A percentile compares a stretch with the other conserved stretches of the same genome.
Conservation (phyloP, 2,888 invertebrate species). For the Erebia palarica region DNA sequence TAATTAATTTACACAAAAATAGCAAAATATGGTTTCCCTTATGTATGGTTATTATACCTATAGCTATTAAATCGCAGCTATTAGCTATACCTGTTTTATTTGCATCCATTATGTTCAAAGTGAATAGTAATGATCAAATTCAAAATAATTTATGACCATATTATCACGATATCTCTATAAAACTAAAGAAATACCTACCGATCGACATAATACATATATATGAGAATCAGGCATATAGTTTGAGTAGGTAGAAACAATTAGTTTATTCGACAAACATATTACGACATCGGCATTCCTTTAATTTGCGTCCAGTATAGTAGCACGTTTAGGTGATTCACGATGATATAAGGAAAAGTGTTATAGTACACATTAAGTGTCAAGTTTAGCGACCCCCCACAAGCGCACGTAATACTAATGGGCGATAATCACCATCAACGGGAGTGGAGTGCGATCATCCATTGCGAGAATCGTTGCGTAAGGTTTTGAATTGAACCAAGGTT, state of each 20-base stretch:
- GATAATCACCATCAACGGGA: slow-evolving; percentile 63
- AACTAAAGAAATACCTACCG: not conserved
- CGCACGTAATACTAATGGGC: slow-evolving; percentile 68
- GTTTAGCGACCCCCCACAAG: slow-evolving; percentile 71
- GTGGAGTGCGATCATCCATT: slow-evolving; percentile 45
- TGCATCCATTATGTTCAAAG: no score
- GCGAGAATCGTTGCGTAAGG: slow-evolving; percentile 60
- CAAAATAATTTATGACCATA: no score
- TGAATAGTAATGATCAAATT: no score
- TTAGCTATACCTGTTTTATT: no score
- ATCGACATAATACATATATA: not conserved
- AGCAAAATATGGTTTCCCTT: no score
- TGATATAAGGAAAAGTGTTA: slow-evolving; percentile 44
- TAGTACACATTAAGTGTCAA: slow-evolving; percentile 47
- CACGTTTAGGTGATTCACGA: slow-evolving; percentile 40
- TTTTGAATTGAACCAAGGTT: slow-evolving; percentile 55
- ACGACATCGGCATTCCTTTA: slow-evolving; percentile 26
- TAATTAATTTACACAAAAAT: no score
- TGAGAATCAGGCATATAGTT: not conserved
- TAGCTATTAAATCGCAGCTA: no score
- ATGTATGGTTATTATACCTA: no score
- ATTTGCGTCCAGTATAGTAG: slow-evolving; percentile 7
- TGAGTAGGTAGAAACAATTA: not conserved
- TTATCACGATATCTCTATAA: no score
- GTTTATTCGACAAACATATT: slow-evolving; percentile 16